Evolutionary conservation across 2,797 vertebrate species (phyloP), one percentile per base, ranked within the genome.

Genomic region (Heliangelus exortis): DNA sequence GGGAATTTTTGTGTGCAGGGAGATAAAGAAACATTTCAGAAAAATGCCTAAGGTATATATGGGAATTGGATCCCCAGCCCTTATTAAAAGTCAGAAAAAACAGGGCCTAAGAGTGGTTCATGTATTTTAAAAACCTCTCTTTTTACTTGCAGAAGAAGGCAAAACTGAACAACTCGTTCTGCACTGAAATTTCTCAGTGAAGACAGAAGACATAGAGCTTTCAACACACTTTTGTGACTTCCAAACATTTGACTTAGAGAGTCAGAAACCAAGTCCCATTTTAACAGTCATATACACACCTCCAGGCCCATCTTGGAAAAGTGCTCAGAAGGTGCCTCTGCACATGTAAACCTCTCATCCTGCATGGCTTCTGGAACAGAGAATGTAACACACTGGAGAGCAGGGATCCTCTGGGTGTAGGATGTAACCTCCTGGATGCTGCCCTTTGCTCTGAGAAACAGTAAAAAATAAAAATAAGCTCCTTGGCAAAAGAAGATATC

Each of bases 391-490:
- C 59, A 12, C 66, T 69, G 67, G 51, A 79, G 86, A 88, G 51
- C 77, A 73, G 36, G 0, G 2, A 73, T 79, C 48, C 45, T 62
- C 51, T 58, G 54, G 17, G 36, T 66, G 54, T 15, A 71, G 63
- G 61, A 23, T 72, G 25, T 71, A 87, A 83, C 90, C 61, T 91
- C 55, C 58, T 77, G 68, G 50, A 80, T 77, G n/a, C 61, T 34
- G 50, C 17, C 80, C 67, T 85, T 69, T 67, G 54, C 77, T 84
- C 78, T 0, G 0, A 48, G 67, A 75, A 90, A 51, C 3, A 4
- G 50, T 39, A 67, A 84, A 76, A 86, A 85, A 55, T 47, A 68
- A 89, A 84, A 84, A 72, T 62, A 84, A 92, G 16, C 81, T 94
- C 22, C 25, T 92, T 80, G 93, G 26, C 61, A 72, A 61, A 72